These are phyloP conservation scores for Channa argus DNA, from an alignment of 2,113 vertebrate species.

Conservation along the genomic window DNA sequence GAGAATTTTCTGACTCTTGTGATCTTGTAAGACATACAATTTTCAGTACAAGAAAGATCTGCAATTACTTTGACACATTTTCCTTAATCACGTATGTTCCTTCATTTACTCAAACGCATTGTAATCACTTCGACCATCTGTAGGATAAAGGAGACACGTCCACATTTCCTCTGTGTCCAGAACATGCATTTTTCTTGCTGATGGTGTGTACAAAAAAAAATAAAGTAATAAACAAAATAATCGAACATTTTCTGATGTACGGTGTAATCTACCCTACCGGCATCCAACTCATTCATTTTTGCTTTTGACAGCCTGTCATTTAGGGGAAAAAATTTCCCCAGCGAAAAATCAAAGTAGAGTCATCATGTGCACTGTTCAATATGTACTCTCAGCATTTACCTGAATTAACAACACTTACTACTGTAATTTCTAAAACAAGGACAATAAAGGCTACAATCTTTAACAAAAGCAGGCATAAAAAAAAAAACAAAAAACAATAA, in stretches of 20 bases:
- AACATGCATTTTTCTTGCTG: constrained; percentile 50
- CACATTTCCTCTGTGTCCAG: constrained; percentile 25
- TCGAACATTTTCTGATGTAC: constrained; percentile 58
- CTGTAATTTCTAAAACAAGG: neutral
- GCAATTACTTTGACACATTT: neutral
- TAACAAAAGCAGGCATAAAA: neutral
- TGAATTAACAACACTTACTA: neutral
- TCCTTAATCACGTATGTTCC: constrained; percentile 8
- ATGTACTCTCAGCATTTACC: neutral
- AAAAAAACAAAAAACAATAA: too few relatives aligned
- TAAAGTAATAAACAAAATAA: constrained; percentile 26
- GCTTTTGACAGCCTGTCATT: constrained; percentile 52
- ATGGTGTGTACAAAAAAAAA: constrained; percentile 39
- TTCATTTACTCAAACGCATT: constrained; percentile 5
- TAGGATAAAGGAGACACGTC: neutral
- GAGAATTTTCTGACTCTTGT: neutral
- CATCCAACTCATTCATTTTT: constrained; percentile 53
- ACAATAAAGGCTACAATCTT: neutral
- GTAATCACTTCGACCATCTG: constrained; percentile 14
- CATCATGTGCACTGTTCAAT: neutral
- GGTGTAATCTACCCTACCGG: constrained; percentile 48
- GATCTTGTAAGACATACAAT: neutral
- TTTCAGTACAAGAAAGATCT: neutral
- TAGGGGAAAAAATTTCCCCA: neutral
- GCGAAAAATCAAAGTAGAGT: constrained; percentile 3